Conservation (phyloP, 1,140 invertebrate species). For the Mesaphorura yosii region DNA sequence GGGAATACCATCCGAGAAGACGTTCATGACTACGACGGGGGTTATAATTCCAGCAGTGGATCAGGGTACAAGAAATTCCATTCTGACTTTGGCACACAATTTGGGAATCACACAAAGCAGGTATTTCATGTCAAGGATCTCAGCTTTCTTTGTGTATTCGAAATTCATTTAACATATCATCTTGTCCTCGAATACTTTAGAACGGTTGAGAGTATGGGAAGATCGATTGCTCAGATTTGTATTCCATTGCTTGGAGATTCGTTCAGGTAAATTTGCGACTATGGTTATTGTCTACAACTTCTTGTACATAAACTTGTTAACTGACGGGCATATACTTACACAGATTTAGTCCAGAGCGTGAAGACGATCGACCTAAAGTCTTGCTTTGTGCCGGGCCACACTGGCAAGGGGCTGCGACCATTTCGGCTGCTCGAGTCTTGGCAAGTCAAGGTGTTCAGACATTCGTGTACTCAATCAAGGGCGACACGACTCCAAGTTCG, state of each 20-base stretch:
- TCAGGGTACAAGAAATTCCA: slow-evolving; percentile 6
- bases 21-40: slow-evolving; percentile 21
- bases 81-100: slow-evolving; percentile 21
- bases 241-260: slow-evolving; percentile 23
- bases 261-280: slow-evolving; percentile 12
- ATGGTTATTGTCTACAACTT: not conserved
- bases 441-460: slow-evolving; percentile 19
- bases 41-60: slow-evolving; percentile 18
- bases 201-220: slow-evolving; percentile 22
- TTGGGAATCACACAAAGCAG: slow-evolving; percentile 10
- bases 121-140: too few relatives aligned
- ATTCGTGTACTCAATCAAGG: slow-evolving; percentile 6
- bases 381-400: slow-evolving; percentile 16
- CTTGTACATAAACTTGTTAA: too few relatives aligned
- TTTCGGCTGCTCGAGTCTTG: slow-evolving; percentile 18
- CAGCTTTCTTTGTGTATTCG: too few relatives aligned
- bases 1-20: not conserved
- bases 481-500: slow-evolving; percentile 8
- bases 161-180: too few relatives aligned
- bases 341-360: slow-evolving; percentile 24
- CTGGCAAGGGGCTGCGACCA: slow-evolving; percentile 23
- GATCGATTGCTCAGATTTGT: slow-evolving; percentile 14
- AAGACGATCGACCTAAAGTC: slow-evolving; percentile 19
- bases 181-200: too few relatives aligned
- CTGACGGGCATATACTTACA: too few relatives aligned